Base-by-base conservation (phyloP, 2,797 vertebrate genomes). In the Esox lucius region DNA sequence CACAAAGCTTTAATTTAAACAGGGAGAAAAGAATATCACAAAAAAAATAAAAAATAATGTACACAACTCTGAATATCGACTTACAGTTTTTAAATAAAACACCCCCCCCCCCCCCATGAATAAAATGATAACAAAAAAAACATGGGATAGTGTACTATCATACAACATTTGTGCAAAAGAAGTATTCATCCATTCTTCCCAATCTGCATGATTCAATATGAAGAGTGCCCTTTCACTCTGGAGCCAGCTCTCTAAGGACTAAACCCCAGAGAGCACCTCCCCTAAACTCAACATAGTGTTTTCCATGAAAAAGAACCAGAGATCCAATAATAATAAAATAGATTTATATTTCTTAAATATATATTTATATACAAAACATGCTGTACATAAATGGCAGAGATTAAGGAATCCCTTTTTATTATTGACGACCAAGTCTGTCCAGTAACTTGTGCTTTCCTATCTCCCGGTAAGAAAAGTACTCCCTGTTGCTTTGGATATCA, bases 1-100 rank as follows among this genome's bases (percentile, higher is more conserved):
- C 92, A 91, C 90, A 91, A 94, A 90, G 86, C 92, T 94, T 95
- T 94, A 94, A 94, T 95, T 95, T 94, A 95, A 95, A 94, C 91
- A 94, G 86, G 77, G 87, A 69, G 78, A 70, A 78, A 80, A 84
- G 81, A 86, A 87, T 78, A 72, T 87, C 84, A 90, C 83, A 17
- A 31, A 33, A 87, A 94, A 92, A 91, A n/a, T n/a, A n/a, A 33
- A 87, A 94, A 92, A 91, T 94, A 92, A 91, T 94, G 93, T 94
- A 95, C 93, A 94, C 84, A 92, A 92, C 91, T 93, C 92, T 90
- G 70, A 91, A 93, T 92, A 92, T 88, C 35, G 85, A 92, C 90
- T 87, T 91, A 88, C 91, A 91, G 85, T 87, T 90, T 81, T 93
- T 95, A 94, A 94, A 95, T 93, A 92, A 93, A 93, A 91, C 81